These are phyloP conservation scores for Heliconius charithonia DNA, from an alignment of 2,888 invertebrate genomes.

Conservation along the genomic window DNA sequence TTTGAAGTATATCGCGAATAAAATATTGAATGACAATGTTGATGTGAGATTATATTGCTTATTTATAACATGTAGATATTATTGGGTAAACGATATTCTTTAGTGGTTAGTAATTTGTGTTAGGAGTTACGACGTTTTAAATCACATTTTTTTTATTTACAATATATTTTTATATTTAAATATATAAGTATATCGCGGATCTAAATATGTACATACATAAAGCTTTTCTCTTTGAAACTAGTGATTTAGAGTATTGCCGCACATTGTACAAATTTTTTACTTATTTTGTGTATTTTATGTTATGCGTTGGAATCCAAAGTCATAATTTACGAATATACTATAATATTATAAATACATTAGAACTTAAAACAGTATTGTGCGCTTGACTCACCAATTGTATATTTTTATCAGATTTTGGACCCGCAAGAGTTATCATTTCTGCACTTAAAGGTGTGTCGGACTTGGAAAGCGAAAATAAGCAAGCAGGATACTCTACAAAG, in stretches of 20 bases:
- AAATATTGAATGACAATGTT: slow-evolving; percentile 63
- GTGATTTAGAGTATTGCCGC: too few species aligned
- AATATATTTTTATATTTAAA: too few species aligned
- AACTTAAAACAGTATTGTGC: not conserved
- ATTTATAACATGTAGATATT: not conserved
- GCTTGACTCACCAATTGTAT: not conserved
- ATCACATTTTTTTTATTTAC: too few species aligned
- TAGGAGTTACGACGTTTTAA: too few species aligned
- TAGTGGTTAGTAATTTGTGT: not conserved
- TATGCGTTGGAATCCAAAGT: too few species aligned
- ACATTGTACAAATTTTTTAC: too few species aligned
- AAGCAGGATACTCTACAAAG: slow-evolving; percentile 76
- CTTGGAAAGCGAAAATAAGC: slow-evolving; percentile 71
- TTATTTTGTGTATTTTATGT: too few species aligned
- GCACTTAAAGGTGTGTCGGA: slow-evolving; percentile 81
- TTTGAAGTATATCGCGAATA: slow-evolving; percentile 73
- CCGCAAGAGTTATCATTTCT: slow-evolving; percentile 82
- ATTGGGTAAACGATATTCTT: not conserved
- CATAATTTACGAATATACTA: not conserved
- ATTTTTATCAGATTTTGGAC: slow-evolving; percentile 67
- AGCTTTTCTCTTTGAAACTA: too few species aligned
- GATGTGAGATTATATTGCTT: slow-evolving; percentile 59
- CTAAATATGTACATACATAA: too few species aligned
- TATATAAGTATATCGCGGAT: too few species aligned
- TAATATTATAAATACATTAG: too few species aligned